Conservation (phyloP, 2,113 vertebrate species). For the Struthio camelus region DNA sequence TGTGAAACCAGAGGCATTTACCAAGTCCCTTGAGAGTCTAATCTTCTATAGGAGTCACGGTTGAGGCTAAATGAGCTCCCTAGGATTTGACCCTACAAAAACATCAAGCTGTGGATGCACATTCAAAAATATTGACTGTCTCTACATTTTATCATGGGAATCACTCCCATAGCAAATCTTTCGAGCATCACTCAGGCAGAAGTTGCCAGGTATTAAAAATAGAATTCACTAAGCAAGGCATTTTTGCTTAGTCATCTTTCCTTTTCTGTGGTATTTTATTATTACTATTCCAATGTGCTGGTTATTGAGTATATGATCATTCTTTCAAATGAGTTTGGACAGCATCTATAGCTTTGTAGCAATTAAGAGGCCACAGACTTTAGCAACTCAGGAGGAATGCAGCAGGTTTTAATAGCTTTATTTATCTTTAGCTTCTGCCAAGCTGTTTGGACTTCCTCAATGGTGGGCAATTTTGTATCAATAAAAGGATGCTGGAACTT, state of each 20-base stretch:
- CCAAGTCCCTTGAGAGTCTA: background rate
- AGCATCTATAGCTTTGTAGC: conserved; percentile 61
- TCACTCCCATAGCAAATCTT: background rate
- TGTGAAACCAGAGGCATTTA: background rate
- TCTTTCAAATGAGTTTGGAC: conserved; percentile 69
- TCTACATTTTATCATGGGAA: background rate
- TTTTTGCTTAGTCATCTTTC: conserved; percentile 65
- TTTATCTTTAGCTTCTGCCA: conserved; percentile 64
- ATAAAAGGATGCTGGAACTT: conserved; percentile 68
- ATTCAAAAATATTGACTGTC: background rate
- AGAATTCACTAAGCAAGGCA: background rate
- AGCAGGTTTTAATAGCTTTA: conserved; percentile 68
- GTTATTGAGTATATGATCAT: conserved; percentile 64
- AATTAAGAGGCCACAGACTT: conserved; percentile 72
- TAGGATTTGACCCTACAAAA: background rate
- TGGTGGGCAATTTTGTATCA: conserved; percentile 69
- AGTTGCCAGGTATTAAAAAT: conserved; percentile 18
- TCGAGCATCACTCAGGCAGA: background rate
- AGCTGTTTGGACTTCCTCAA: conserved; percentile 67
- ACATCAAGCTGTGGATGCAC: background rate
- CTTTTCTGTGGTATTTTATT: conserved; percentile 69
- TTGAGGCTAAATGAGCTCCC: background rate
- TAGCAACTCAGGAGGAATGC: conserved; percentile 70
- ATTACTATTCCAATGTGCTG: conserved; percentile 61
- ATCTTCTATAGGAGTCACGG: background rate